A percentile compares a stretch with the other conserved stretches of the same genome.
phyloP scores from a whole-genome alignment of 2,888 invertebrate genomes.

The Ophraella communa region DNA sequence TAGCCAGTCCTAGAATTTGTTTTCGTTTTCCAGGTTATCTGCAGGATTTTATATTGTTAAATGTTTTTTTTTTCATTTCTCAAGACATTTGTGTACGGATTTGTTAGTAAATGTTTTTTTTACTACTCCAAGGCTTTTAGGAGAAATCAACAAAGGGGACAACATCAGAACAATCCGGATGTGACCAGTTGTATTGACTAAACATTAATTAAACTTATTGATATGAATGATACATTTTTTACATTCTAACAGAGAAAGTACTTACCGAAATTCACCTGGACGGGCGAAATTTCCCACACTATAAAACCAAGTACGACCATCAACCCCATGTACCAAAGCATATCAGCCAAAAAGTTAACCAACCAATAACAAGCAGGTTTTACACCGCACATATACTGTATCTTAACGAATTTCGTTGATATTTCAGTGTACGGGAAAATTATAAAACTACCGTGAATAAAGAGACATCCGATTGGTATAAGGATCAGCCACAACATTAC shows the following conservation, averaged over 20 bases:
- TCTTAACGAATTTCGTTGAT: conserved; percentile 67
- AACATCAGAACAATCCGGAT: too few species aligned
- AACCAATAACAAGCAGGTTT: conserved; percentile 69
- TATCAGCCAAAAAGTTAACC: conserved; percentile 66
- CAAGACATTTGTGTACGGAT: too few species aligned
- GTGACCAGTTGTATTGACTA: too few species aligned
- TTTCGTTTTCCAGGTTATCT: too few species aligned
- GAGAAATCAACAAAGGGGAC: too few species aligned
- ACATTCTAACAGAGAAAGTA: conserved; percentile 9
- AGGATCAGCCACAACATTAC: conserved; percentile 54
- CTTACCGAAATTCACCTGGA: conserved; percentile 46
- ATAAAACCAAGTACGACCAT: conserved; percentile 32
- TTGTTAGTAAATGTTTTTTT: too few species aligned
- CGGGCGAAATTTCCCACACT: conserved; percentile 29
- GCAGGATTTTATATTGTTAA: too few species aligned
- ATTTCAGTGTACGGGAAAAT: conserved; percentile 71
- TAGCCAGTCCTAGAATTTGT: too few species aligned
- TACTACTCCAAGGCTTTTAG: too few species aligned
- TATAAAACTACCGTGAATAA: conserved; percentile 64
- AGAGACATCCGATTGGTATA: conserved; percentile 55
- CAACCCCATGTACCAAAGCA: conserved; percentile 51
- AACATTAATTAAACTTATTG: too few species aligned
- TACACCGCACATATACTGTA: conserved; percentile 73
- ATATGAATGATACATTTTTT: conserved; percentile 4
- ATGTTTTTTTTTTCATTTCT: too few species aligned